Base-by-base conservation (phyloP, 2,797 vertebrate species). In the Rhynchotus rufescens region DNA sequence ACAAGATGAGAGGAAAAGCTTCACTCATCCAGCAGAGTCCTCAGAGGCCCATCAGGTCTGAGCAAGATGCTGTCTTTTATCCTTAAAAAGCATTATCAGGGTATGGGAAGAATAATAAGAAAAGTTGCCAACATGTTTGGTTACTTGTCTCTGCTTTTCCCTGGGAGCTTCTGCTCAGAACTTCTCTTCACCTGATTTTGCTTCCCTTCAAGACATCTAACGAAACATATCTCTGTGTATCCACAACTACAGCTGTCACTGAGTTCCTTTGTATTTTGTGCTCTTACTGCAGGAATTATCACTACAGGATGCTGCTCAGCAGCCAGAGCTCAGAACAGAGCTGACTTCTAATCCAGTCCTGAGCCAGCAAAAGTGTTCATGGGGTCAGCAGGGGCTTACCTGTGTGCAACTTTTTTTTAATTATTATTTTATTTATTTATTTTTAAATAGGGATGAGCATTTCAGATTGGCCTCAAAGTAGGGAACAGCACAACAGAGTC, bases 11-110 rank as follows among this genome's bases (percentile, higher is more conserved):
- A 62, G 74, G 45, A 68, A 61, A 51, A 12, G 38, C 74, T 71
- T 54, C 3, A 28, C 7, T 44, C 21, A 83, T 23, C 20, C 32
- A 23, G 12, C 34, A 23, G 10, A 12, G 11, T 51, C 12, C 49
- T 56, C 8, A 71, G 30, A 74, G 30, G 28, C 30, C 68, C 16
- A 7, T 6, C 0, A 0, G 57, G 12, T 38, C 40, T 4, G 2
- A 85, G 51, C 86, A 56, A 10, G 42, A n/a, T 83, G 19, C 12
- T 59, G 4, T 32, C 30, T 67, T 89, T 34, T 2, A 10, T 52
- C 47, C 61, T 57, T 82, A 40, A 88, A 73, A 83, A 72, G 67
- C 34, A 23, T 9, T 59, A 22, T 68, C 61, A 74, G 17, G 32
- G 4, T 6, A 7, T 9, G 10, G 49, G 61, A 44, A 52, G 47